A percentile compares a stretch with the other conserved stretches of the same genome.
These are phyloP conservation scores for Danio kyathit DNA, from an alignment of 2,797 vertebrate genomes.

Conservation along the genomic window DNA sequence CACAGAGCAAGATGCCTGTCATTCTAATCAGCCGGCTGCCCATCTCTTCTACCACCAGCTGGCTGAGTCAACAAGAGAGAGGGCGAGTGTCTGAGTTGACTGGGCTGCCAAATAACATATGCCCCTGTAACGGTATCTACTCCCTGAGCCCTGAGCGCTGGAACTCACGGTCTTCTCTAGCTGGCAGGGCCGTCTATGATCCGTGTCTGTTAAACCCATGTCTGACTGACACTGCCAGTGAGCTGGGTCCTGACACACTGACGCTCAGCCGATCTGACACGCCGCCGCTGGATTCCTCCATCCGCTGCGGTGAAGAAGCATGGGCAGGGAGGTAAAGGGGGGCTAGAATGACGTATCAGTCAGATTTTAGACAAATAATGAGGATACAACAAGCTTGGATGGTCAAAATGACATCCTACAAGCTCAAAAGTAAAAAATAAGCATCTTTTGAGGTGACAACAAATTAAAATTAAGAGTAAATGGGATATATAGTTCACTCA, in stretches of 20 bases:
- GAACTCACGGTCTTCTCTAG: conserved; percentile 66
- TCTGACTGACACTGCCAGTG: conserved; percentile 80
- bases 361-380: background rate
- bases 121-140: conserved; percentile 77
- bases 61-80: conserved; percentile 62
- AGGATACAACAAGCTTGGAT: background rate
- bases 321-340: background rate
- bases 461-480: no score
- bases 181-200: conserved; percentile 71
- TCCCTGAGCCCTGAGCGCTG: conserved; percentile 66
- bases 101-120: conserved; percentile 80
- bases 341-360: background rate
- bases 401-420: background rate
- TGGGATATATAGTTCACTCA: no score
- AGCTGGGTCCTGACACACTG: conserved; percentile 66
- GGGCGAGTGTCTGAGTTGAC: conserved; percentile 50
- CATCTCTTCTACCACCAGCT: conserved; percentile 70
- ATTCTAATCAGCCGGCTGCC: conserved; percentile 77
- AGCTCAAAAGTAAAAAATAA: background rate
- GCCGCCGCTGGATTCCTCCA: conserved; percentile 35
- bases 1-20: conserved; percentile 74
- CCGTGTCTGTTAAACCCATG: conserved; percentile 66
- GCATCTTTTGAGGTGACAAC: background rate
- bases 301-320: background rate
- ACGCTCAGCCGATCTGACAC: conserved; percentile 74